A percentile compares a stretch with the other conserved stretches of the same genome.
phyloP scores from a whole-genome alignment of 1,140 invertebrate genomes.

The Oncopeltus fasciatus region DNA sequence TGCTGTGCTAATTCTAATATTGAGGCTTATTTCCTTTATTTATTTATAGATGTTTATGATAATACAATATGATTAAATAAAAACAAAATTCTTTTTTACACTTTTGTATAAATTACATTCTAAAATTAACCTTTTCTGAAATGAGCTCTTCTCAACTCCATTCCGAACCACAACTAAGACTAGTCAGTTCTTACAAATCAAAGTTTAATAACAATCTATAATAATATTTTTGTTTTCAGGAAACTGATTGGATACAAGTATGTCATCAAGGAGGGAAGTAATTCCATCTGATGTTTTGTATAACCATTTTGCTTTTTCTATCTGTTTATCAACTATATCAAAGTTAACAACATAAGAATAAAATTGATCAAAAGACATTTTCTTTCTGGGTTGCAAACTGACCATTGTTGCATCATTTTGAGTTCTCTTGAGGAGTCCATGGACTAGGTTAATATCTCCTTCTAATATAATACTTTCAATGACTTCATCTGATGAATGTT shows the following conservation, averaged over 20 bases:
- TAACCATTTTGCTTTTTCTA: not conserved
- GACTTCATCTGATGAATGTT: not conserved
- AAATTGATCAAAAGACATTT: not conserved
- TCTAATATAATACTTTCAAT: not conserved
- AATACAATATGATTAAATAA: no score
- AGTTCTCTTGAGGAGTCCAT: not conserved
- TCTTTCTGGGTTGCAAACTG: not conserved
- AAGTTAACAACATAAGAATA: not conserved
- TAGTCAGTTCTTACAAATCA: no score
- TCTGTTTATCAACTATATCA: not conserved
- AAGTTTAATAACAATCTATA: conserved; percentile 9
- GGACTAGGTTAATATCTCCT: not conserved
- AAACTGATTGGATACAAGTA: not conserved
- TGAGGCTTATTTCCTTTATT: no score
- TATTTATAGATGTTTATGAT: no score
- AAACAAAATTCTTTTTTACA: no score
- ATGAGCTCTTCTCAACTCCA: no score
- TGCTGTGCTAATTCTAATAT: no score
- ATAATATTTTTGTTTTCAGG: not conserved
- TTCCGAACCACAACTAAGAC: no score
- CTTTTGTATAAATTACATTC: no score
- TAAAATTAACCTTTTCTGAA: no score
- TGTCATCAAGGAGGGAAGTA: not conserved
- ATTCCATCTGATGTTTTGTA: not conserved
- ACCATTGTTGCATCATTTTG: not conserved